Conservation (phyloP, 53 echinoderm and acorn worm species). For the Stichopus horrens region DNA sequence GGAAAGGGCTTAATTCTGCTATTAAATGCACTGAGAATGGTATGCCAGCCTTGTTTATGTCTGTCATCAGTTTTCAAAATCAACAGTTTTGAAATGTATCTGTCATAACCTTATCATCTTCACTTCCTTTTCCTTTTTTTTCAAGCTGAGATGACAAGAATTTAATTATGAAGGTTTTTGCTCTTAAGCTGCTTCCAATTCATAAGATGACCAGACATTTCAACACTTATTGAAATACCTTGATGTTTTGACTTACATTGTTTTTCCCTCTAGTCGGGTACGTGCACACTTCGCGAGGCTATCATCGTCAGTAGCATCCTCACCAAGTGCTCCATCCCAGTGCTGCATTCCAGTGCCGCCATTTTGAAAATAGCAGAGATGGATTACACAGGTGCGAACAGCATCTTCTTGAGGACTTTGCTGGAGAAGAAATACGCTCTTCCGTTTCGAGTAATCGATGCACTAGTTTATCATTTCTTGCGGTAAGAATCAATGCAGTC, state of each 20-base stretch:
- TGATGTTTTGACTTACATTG: background rate
- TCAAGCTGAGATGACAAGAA: no score
- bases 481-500: slow-evolving; percentile 59
- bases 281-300: slow-evolving; percentile 89
- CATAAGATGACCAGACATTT: background rate
- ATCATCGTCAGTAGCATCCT: slow-evolving; percentile 87
- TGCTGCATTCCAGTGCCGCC: slow-evolving; percentile 92
- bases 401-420: slow-evolving; percentile 88
- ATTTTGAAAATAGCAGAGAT: slow-evolving; percentile 94
- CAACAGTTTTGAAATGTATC: no score
- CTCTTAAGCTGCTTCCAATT: background rate
- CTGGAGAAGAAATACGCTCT: slow-evolving; percentile 98
- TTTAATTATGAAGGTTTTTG: background rate
- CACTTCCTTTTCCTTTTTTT: no score
- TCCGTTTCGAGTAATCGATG: slow-evolving; percentile 94
- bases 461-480: slow-evolving; percentile 90
- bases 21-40: no score
- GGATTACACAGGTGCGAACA: slow-evolving; percentile 98
- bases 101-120: no score
- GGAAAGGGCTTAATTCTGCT: no score
- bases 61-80: no score
- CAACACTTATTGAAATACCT: background rate
- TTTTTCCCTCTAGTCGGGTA: slow-evolving; percentile 69
- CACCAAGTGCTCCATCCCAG: slow-evolving; percentile 84
- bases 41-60: no score